Percentiles rank a stretch among this genome's conserved stretches.
Evolutionary conservation across 2,888 invertebrate species (phyloP).

Genomic region (Craniophora ligustri): DNA sequence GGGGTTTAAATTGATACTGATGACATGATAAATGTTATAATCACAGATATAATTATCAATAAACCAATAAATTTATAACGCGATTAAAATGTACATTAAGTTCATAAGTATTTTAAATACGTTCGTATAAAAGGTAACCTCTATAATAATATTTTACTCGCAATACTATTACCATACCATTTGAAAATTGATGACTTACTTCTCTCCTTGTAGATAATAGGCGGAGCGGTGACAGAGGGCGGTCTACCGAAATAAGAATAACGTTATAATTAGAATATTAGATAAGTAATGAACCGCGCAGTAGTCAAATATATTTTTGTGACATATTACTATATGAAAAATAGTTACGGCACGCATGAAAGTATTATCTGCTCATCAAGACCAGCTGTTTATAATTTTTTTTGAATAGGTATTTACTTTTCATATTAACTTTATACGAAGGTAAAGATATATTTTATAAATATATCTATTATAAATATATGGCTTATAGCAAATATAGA

Average conservation of each 20-base stretch:
- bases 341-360: too few relatives aligned
- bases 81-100: not conserved
- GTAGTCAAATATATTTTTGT: too few relatives aligned
- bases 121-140: constrained; percentile 2
- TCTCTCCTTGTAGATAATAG: not conserved
- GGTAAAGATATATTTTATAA: too few relatives aligned
- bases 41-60: constrained; percentile 45
- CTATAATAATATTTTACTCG: not conserved
- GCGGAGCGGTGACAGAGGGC: not conserved
- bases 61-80: constrained; percentile 3
- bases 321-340: not conserved
- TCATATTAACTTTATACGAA: too few relatives aligned
- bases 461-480: too few relatives aligned
- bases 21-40: constrained; percentile 51
- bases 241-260: not conserved
- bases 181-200: not conserved
- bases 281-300: too few relatives aligned
- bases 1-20: constrained; percentile 51
- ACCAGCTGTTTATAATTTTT: too few relatives aligned
- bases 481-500: too few relatives aligned
- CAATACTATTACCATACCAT: not conserved
- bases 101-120: not conserved
- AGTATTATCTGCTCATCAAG: too few relatives aligned
- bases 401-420: too few relatives aligned
- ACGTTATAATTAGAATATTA: not conserved